phyloP scores from a whole-genome alignment of 2,888 invertebrate genomes.

The Caenorhabditis zanzibari region DNA sequence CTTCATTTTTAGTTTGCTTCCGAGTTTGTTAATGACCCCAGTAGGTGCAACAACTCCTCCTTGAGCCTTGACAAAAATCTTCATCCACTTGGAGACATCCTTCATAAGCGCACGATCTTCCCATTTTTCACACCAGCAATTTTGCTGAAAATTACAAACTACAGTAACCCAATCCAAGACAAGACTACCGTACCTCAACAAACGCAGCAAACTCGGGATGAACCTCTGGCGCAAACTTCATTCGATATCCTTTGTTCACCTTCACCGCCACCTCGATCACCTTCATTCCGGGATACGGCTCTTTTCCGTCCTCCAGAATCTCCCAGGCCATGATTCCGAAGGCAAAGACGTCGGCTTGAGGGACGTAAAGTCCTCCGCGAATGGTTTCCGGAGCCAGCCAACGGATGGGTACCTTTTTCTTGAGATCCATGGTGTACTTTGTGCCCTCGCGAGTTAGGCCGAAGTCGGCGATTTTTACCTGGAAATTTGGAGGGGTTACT shows the following conservation, averaged over 20 bases:
- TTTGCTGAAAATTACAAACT: conserved; percentile 6
- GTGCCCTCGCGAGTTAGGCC: conserved; percentile 59
- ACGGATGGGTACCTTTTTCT: conserved; percentile 67
- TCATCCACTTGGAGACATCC: conserved; percentile 33
- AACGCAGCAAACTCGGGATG: conserved; percentile 41
- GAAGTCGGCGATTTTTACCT: conserved; percentile 69
- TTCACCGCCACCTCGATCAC: conserved; percentile 35
- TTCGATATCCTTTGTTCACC: conserved; percentile 16
- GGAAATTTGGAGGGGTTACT: neutral
- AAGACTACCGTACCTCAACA: neutral
- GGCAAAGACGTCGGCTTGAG: conserved; percentile 68
- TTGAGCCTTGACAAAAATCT: conserved; percentile 5
- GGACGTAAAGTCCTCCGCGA: conserved; percentile 41
- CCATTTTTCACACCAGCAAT: conserved; percentile 27
- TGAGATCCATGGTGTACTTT: conserved; percentile 59
- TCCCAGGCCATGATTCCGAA: conserved; percentile 67
- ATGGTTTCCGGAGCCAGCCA: conserved; percentile 70
- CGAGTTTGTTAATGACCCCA: conserved; percentile 1
- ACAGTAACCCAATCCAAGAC: neutral
- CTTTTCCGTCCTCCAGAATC: conserved; percentile 55
- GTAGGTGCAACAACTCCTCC: conserved; percentile 12
- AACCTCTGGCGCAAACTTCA: conserved; percentile 58
- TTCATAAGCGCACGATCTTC: conserved; percentile 28
- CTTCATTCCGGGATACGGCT: conserved; percentile 52
- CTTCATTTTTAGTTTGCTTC: neutral